Evolutionary conservation across 1,140 invertebrate species (phyloP).

Genomic region (Venustaconcha ellipsiformis): DNA sequence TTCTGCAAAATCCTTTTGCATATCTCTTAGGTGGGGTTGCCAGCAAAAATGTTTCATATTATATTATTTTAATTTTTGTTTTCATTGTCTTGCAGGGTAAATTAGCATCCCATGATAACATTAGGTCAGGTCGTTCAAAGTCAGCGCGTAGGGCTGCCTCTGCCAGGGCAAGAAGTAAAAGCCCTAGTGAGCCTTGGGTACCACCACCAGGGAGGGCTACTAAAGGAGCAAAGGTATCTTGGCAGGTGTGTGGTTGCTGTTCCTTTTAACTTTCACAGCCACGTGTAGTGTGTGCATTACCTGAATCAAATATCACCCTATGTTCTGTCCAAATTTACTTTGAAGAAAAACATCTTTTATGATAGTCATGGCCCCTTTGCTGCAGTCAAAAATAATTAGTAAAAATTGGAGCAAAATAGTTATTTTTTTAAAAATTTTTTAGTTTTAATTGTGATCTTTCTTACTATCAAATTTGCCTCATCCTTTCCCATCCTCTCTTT

Average conservation of each 20-base stretch:
- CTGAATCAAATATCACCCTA: not conserved
- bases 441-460: no score
- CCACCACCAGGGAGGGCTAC: conserved; percentile 64
- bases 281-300: not conserved
- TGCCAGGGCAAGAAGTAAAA: conserved; percentile 49
- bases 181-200: conserved; percentile 63
- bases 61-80: no score
- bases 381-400: not conserved
- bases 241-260: conserved; percentile 57
- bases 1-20: no score
- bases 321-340: not conserved
- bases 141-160: conserved; percentile 27
- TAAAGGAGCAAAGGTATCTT: conserved; percentile 55
- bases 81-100: no score
- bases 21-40: no score
- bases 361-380: conserved; percentile 2
- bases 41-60: no score
- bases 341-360: not conserved
- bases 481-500: no score
- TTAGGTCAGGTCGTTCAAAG: not conserved
- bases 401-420: not conserved
- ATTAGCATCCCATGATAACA: no score
- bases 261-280: not conserved
- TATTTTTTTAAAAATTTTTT: no score
- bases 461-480: no score